Conservation (phyloP, 2,888 invertebrate species). For the Ormia ochracea region DNA sequence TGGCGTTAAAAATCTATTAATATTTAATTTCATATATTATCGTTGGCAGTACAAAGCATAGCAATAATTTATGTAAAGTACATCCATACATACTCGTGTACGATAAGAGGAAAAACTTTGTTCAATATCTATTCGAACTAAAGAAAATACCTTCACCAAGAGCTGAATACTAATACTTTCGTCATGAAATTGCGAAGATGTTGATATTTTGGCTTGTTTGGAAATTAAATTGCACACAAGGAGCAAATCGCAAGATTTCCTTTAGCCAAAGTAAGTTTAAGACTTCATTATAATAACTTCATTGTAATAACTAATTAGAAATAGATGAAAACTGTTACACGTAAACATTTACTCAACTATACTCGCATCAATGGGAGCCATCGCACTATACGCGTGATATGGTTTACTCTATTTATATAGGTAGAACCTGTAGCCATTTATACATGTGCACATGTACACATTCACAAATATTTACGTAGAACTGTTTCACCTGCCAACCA, state of each 20-base stretch:
- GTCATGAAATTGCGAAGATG: not conserved
- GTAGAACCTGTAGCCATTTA: too few species aligned
- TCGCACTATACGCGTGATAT: too few species aligned
- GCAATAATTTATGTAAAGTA: not conserved
- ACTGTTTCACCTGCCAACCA: not conserved
- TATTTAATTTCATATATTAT: conserved; percentile 32
- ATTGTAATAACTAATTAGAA: too few species aligned
- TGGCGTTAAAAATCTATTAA: conserved; percentile 41
- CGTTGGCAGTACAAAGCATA: conserved; percentile 2
- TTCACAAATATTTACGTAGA: not conserved
- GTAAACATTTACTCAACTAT: too few species aligned
- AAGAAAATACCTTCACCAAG: not conserved
- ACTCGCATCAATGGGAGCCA: too few species aligned
- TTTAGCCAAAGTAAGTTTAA: too few species aligned
- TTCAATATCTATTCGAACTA: not conserved
- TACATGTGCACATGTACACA: too few species aligned
- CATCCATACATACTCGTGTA: not conserved
- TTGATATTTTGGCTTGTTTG: not conserved
- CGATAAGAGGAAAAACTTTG: not conserved
- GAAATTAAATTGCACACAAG: not conserved
- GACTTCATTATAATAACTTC: too few species aligned
- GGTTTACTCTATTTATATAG: too few species aligned
- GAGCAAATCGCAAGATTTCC: too few species aligned
- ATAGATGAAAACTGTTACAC: too few species aligned
- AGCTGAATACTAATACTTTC: not conserved